Evolutionary conservation across 2,888 invertebrate genomes (phyloP).

Genomic region (Oeneis ivallda): DNA sequence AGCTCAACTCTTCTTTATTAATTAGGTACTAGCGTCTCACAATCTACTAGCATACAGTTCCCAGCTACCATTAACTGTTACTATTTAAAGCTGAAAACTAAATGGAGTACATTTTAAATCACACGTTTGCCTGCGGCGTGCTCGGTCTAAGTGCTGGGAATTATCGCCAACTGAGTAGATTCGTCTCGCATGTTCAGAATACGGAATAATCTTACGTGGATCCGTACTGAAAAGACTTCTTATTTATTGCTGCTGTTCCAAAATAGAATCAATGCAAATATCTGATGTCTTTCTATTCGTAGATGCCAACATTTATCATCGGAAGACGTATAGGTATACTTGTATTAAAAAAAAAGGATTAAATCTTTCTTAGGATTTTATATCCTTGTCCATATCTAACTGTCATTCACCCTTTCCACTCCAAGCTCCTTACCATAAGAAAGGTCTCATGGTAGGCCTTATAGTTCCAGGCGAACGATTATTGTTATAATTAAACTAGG

Average conservation of each 20-base stretch:
- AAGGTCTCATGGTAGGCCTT: no score
- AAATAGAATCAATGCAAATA: no score
- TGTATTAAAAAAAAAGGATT: no score
- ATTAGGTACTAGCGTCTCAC: background rate
- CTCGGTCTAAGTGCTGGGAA: conserved; percentile 9
- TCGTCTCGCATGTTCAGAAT: conserved; percentile 11
- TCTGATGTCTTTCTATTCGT: no score
- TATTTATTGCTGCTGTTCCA: background rate
- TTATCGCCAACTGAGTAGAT: conserved; percentile 11
- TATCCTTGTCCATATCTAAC: no score
- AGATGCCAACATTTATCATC: no score
- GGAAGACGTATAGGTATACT: no score
- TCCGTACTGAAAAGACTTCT: background rate
- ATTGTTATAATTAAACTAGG: no score
- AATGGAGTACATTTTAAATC: conserved; percentile 11
- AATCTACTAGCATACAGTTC: background rate
- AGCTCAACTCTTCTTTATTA: background rate
- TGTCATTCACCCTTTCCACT: no score
- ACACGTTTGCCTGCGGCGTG: conserved; percentile 1
- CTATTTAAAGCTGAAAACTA: conserved; percentile 7
- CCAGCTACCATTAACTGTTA: background rate
- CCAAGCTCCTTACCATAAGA: no score
- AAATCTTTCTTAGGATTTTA: no score
- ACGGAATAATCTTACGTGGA: conserved; percentile 7
- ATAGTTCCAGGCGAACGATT: no score